A percentile compares a stretch with the other conserved stretches of the same genome.
Conservation (phyloP, 2,113 vertebrate species). For the Phrynosoma blainvillii region DNA sequence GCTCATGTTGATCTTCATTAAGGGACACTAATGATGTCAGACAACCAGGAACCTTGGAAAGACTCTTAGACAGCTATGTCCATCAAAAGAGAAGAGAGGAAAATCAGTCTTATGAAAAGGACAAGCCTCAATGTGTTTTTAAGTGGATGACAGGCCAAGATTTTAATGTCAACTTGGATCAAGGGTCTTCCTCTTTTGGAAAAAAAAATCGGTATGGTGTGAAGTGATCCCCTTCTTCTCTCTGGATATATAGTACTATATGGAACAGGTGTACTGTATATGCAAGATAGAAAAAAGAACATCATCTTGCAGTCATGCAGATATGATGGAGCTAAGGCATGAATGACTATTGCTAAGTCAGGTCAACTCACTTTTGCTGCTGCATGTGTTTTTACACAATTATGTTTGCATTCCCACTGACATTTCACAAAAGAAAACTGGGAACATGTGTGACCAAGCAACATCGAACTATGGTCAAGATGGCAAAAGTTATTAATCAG, state of each 20-base stretch:
- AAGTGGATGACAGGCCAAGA: background rate
- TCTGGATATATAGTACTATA: background rate
- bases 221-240: background rate
- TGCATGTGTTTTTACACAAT: no score
- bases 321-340: no score
- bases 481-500: no score
- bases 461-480: no score
- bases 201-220: background rate
- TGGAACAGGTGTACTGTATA: background rate
- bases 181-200: background rate
- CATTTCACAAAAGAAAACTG: no score
- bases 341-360: no score
- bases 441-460: no score
- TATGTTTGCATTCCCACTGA: no score
- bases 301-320: no score
- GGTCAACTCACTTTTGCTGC: no score
- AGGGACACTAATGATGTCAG: background rate
- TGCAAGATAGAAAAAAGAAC: background rate
- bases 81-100: background rate
- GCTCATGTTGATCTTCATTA: background rate
- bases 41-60: background rate
- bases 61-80: background rate
- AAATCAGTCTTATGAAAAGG: background rate
- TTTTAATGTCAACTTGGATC: background rate
- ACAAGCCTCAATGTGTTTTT: background rate